These are phyloP conservation scores for Paguma larvata DNA, from an alignment of 2,797 vertebrate species.

Conservation along the genomic window DNA sequence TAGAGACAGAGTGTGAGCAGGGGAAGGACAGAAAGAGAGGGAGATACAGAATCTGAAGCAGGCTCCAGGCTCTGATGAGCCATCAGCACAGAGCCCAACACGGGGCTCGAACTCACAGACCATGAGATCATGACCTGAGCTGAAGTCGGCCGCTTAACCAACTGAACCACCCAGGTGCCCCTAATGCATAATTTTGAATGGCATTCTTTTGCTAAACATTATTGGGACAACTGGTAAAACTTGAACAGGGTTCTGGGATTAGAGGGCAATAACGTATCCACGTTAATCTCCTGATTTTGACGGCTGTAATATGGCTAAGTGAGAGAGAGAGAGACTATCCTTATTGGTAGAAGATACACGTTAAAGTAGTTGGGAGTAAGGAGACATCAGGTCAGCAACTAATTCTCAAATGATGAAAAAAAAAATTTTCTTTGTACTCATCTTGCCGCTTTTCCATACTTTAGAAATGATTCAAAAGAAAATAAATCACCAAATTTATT, in stretches of 20 bases:
- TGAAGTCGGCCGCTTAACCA: too few species aligned
- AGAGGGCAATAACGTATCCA: neutral
- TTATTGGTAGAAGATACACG: neutral
- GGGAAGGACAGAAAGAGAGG: too few species aligned
- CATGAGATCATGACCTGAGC: too few species aligned
- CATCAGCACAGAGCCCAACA: too few species aligned
- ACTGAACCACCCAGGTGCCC: too few species aligned
- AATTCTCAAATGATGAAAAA: neutral
- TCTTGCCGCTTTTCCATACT: neutral
- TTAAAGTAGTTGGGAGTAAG: neutral
- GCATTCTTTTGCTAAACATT: neutral
- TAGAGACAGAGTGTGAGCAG: too few species aligned
- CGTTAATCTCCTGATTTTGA: neutral
- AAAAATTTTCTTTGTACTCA: neutral
- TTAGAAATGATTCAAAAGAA: slow-evolving; percentile 56
- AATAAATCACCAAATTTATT: slow-evolving; percentile 35
- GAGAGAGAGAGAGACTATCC: neutral
- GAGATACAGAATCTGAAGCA: too few species aligned
- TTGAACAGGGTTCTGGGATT: neutral
- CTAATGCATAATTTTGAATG: too few species aligned
- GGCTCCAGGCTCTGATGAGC: too few species aligned
- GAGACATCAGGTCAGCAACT: neutral
- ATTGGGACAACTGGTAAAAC: neutral
- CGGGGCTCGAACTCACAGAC: too few species aligned
- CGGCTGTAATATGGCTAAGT: neutral